phyloP scores from a whole-genome alignment of 2,888 invertebrate genomes.

The Steinernema scapterisci region DNA sequence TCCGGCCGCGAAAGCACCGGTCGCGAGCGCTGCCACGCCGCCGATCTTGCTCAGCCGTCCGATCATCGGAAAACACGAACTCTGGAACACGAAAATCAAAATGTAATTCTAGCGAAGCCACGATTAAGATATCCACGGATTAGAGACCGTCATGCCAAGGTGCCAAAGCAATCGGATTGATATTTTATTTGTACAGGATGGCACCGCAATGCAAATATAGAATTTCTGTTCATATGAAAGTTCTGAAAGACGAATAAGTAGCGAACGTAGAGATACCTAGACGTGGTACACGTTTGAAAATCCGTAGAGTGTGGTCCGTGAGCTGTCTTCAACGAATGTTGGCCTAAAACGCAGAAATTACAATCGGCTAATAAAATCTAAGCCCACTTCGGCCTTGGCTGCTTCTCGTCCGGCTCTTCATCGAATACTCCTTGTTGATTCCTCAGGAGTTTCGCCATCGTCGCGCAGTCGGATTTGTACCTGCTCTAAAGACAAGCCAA shows the following conservation, averaged over 20 bases:
- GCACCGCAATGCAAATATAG: too few species aligned
- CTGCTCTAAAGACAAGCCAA: background rate
- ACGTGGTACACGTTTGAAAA: background rate
- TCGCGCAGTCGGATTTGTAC: conserved; percentile 18
- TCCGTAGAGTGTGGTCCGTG: background rate
- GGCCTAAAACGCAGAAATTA: background rate
- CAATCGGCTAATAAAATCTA: background rate
- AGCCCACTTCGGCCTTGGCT: background rate
- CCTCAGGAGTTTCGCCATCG: background rate
- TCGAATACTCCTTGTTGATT: conserved; percentile 14
- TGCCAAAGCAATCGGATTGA: too few species aligned
- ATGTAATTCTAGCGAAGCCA: background rate
- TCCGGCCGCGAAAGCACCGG: conserved; percentile 45
- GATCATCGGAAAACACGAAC: background rate
- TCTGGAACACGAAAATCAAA: background rate
- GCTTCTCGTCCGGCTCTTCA: background rate
- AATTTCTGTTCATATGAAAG: background rate
- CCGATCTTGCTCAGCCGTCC: background rate
- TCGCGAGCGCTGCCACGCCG: conserved; percentile 36
- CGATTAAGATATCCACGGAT: background rate
- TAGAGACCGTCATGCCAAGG: too few species aligned
- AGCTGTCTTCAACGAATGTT: conserved; percentile 16
- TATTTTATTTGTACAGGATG: too few species aligned
- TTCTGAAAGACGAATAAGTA: background rate
- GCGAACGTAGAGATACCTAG: background rate